Conservation (phyloP, 2,797 vertebrate species). For the Hoplostethus mediterraneus region DNA sequence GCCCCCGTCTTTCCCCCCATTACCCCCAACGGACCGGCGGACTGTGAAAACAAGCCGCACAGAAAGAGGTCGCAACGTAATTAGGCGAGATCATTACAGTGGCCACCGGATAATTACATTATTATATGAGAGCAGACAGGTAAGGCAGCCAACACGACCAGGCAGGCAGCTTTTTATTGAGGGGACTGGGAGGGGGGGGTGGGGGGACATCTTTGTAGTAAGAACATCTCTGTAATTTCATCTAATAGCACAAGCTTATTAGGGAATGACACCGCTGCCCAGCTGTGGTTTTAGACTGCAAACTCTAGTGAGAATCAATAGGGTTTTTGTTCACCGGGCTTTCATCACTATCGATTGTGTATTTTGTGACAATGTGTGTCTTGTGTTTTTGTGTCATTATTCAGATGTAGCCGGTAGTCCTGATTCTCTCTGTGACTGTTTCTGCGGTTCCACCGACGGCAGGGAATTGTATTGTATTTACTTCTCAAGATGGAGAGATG, state of each 20-base stretch:
- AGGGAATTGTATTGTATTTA: background rate
- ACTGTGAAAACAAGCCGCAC: constrained; percentile 65
- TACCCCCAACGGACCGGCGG: constrained; percentile 59
- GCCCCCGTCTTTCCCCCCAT: constrained; percentile 65
- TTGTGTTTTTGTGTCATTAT: constrained; percentile 34
- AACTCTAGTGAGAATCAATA: constrained; percentile 56
- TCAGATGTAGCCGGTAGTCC: constrained; percentile 7
- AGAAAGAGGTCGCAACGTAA: constrained; percentile 72
- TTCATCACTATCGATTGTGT: constrained; percentile 29
- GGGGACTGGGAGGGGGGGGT: constrained; percentile 10
- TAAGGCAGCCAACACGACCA: constrained; percentile 75
- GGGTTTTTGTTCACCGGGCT: constrained; percentile 11
- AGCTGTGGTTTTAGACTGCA: constrained; percentile 40
- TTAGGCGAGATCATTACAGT: constrained; percentile 70
- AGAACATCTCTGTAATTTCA: constrained; percentile 69
- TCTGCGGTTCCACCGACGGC: background rate
- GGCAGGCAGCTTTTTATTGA: constrained; percentile 65
- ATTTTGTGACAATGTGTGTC: constrained; percentile 21
- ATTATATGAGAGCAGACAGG: constrained; percentile 75
- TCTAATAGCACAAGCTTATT: constrained; percentile 67
- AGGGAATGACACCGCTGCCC: constrained; percentile 61
- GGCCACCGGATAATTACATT: constrained; percentile 77
- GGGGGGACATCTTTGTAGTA: constrained; percentile 47
- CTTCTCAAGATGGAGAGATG: constrained; percentile 5
- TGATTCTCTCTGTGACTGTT: background rate